Evolutionary conservation across 1,140 invertebrate genomes (phyloP).

Genomic region (Proales similis): DNA sequence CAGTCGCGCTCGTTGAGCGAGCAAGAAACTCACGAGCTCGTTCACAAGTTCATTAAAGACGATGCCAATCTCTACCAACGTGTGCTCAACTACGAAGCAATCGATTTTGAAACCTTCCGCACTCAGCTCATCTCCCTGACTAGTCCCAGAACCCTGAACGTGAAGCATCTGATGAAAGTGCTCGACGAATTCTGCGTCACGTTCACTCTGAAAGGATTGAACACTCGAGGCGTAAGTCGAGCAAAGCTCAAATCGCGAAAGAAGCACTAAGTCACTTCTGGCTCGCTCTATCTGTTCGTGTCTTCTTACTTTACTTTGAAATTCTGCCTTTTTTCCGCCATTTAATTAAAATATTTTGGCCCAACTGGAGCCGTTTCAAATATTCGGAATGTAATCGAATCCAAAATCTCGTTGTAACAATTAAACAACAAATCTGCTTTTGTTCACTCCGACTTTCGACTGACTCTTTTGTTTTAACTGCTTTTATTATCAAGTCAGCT

Average conservation of each 20-base stretch:
- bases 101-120: conserved; percentile 25
- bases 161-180: conserved; percentile 24
- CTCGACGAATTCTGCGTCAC: conserved; percentile 36
- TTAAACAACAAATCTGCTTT: no score
- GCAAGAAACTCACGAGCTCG: background rate
- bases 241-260: conserved; percentile 9
- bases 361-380: no score
- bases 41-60: conserved; percentile 9
- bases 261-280: conserved; percentile 34
- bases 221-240: conserved; percentile 6
- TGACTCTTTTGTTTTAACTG: no score
- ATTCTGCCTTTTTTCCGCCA: no score
- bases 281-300: no score
- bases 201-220: conserved; percentile 33
- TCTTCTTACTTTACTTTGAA: no score
- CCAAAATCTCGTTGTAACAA: no score
- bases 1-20: no score
- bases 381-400: no score
- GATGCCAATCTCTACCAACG: conserved; percentile 18
- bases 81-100: conserved; percentile 33
- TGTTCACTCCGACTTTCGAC: no score
- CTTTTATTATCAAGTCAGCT: no score
- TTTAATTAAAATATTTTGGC: no score
- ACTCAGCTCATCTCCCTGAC: background rate
- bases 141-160: conserved; percentile 9